phyloP scores from a whole-genome alignment of 1,140 invertebrate species.

The Linepithema humile region DNA sequence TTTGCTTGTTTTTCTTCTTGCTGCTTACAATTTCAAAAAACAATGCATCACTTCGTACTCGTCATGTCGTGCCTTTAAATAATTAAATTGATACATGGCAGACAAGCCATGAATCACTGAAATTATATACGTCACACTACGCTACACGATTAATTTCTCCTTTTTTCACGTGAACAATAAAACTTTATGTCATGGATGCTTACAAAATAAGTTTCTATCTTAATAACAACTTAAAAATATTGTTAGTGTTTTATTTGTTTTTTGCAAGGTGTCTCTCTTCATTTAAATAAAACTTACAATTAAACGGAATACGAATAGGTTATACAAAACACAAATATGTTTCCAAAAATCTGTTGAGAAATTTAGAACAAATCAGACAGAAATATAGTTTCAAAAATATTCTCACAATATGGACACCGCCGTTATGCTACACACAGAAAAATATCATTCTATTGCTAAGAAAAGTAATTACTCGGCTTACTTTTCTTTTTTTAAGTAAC shows the following conservation, averaged over 20 bases:
- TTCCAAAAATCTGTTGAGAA: background rate
- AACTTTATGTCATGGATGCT: background rate
- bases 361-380: background rate
- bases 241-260: background rate
- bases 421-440: too few species aligned
- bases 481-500: too few species aligned
- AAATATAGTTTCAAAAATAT: background rate
- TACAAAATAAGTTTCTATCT: background rate
- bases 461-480: too few species aligned
- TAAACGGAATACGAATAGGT: background rate
- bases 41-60: background rate
- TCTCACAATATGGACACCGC: too few species aligned
- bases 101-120: background rate
- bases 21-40: background rate
- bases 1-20: background rate
- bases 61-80: background rate
- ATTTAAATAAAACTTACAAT: background rate
- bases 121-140: conserved; percentile 4
- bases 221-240: background rate
- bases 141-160: background rate
- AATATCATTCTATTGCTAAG: too few species aligned
- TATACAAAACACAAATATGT: background rate
- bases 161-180: background rate
- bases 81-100: background rate
- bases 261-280: background rate